These are phyloP conservation scores for Daubentonia madagascariensis DNA, from an alignment of 2,113 vertebrate species.

Conservation along the genomic window DNA sequence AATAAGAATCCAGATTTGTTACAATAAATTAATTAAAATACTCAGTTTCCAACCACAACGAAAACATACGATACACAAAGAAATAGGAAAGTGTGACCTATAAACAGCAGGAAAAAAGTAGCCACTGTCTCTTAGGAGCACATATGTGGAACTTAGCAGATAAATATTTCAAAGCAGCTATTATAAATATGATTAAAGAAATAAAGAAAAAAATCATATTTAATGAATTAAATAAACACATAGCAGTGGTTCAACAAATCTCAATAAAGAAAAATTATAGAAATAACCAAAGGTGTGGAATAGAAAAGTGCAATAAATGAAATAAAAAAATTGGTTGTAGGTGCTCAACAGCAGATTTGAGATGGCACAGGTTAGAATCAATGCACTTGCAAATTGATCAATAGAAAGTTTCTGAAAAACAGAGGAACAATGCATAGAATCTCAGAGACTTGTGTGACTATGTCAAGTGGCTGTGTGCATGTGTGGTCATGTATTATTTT, in stretches of 20 bases:
- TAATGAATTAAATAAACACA: neutral
- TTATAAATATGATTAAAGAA: neutral
- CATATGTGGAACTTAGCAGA: neutral
- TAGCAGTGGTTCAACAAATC: neutral
- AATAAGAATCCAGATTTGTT: neutral
- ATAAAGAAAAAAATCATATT: neutral
- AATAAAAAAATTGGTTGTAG: neutral
- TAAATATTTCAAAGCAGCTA: neutral
- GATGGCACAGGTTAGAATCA: neutral
- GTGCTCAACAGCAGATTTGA: neutral
- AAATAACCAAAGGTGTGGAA: neutral
- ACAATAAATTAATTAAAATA: neutral
- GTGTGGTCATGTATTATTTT: no score
- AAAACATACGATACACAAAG: neutral
- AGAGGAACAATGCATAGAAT: neutral
- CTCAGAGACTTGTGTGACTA: neutral
- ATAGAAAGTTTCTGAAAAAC: neutral
- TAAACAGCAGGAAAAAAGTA: neutral
- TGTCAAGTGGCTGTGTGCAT: no score
- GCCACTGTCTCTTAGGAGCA: neutral
- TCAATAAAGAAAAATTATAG: neutral
- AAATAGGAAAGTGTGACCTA: neutral
- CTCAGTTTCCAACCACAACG: neutral
- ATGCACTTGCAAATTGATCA: neutral
- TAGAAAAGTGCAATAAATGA: neutral